These are phyloP conservation scores for Ceraclea dissimilis DNA, from an alignment of 2,888 invertebrate genomes.

Conservation along the genomic window DNA sequence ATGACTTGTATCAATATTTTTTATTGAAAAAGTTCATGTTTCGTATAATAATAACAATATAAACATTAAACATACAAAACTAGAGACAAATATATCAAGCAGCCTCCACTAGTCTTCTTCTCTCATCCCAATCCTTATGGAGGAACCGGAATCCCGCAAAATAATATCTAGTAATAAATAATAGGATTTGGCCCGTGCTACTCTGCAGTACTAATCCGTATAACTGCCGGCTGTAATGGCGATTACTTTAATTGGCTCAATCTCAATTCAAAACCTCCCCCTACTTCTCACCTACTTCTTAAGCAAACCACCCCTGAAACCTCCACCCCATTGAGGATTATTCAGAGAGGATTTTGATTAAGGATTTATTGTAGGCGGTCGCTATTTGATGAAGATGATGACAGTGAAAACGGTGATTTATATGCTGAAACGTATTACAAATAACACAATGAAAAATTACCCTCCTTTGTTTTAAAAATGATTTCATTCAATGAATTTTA, in stretches of 20 bases:
- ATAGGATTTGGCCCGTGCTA: constrained; percentile 51
- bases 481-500: too few species aligned
- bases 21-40: too few species aligned
- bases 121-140: constrained; percentile 9
- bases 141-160: constrained; percentile 31
- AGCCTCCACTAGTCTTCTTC: not conserved
- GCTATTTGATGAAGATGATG: constrained; percentile 19
- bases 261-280: constrained; percentile 55
- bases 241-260: constrained; percentile 65
- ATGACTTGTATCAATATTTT: too few species aligned
- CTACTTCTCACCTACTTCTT: constrained; percentile 26
- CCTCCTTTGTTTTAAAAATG: not conserved
- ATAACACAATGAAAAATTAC: constrained; percentile 2
- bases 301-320: constrained; percentile 43
- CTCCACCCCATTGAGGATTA: constrained; percentile 17
- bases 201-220: constrained; percentile 54
- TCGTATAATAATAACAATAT: too few species aligned
- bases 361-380: constrained; percentile 16
- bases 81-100: constrained; percentile 17
- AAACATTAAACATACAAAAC: constrained; percentile 13
- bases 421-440: constrained; percentile 1
- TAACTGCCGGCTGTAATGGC: constrained; percentile 62
- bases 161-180: constrained; percentile 54
- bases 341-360: constrained; percentile 22
- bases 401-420: constrained; percentile 6